Base-by-base conservation (phyloP, 1,140 invertebrate species). In the Cotesia vestalis region DNA sequence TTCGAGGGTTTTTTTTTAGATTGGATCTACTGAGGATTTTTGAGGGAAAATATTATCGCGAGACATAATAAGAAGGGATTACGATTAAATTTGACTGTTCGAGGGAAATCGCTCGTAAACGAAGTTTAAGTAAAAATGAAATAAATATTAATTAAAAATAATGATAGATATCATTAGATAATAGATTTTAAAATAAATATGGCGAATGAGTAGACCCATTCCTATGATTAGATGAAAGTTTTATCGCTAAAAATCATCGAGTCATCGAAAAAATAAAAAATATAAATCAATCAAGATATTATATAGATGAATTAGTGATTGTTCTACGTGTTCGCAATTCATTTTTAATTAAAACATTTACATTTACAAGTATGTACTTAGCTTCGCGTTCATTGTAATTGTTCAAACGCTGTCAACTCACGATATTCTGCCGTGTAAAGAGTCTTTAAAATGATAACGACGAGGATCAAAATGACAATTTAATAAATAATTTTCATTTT, bases 141-240 rank as follows among this genome's bases (percentile, higher is more conserved):
- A 66, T 66, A 64, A 69, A 51, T 9, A 46, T 9, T 46, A 46
- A 46, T 46, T 6, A 61, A 35, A 46, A 46, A 46, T 46, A 46
- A 46, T 46, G 40, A 61, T 73, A 73, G 67, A 69, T 73, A 73
- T 73, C 72, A 73, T 57, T 73, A 73, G 66, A 69, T 62, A 57
- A 71, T 64, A 66, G 69, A 63, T 52, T 51, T 64, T 12, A 35
- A 40, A 69, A 63, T 73, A 60, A 20, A 69, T 66, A 53, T 14
- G 52, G 11, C 20, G 46, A 51, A 55, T 51, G 64, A 59, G 34
- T 27, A 69, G 60, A 69, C 61, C 6, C 53, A 62, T 27, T 69
- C 55, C 59, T 55, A 55, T 55, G 40, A 57, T 60, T 62, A 70
- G 60, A 40, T 27, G 17, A 70, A 53, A 70, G 8, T 63, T 17